Evolutionary conservation across 2,113 vertebrate genomes (phyloP).

Genomic region (Patagioenas fasciata): DNA sequence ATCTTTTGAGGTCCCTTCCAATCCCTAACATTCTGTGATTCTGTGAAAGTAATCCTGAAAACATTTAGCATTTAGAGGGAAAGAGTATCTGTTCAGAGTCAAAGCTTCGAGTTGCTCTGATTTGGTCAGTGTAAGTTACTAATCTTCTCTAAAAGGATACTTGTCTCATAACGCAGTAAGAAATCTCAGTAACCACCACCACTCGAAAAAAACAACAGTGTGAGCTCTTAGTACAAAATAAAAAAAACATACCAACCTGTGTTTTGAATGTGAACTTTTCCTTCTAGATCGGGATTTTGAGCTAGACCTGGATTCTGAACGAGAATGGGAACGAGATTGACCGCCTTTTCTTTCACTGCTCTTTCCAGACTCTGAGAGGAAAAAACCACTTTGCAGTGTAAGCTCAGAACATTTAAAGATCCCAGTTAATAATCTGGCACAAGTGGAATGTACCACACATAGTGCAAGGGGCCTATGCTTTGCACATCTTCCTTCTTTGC

Average conservation of each 20-base stretch:
- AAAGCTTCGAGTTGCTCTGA: not conserved
- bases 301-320: slow-evolving; percentile 83
- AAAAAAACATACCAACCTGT: slow-evolving; percentile 77
- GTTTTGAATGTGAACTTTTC: slow-evolving; percentile 89
- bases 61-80: not conserved
- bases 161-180: not conserved
- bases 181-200: not conserved
- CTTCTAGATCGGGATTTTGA: slow-evolving; percentile 82
- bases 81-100: not conserved
- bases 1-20: no score
- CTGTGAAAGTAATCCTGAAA: not conserved
- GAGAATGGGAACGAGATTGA: slow-evolving; percentile 83
- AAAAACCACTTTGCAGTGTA: slow-evolving; percentile 84
- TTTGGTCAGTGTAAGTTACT: not conserved
- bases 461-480: slow-evolving; percentile 81
- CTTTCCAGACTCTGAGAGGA: slow-evolving; percentile 79
- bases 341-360: slow-evolving; percentile 79
- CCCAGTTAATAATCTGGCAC: slow-evolving; percentile 82
- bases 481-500: slow-evolving; percentile 83
- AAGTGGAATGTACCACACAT: slow-evolving; percentile 81
- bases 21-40: no score
- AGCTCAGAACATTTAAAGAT: slow-evolving; percentile 84
- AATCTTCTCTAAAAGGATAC: not conserved
- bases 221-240: not conserved
- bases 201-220: not conserved